Conservation (phyloP, 2,888 invertebrate genomes). For the Tridacna crocea region DNA sequence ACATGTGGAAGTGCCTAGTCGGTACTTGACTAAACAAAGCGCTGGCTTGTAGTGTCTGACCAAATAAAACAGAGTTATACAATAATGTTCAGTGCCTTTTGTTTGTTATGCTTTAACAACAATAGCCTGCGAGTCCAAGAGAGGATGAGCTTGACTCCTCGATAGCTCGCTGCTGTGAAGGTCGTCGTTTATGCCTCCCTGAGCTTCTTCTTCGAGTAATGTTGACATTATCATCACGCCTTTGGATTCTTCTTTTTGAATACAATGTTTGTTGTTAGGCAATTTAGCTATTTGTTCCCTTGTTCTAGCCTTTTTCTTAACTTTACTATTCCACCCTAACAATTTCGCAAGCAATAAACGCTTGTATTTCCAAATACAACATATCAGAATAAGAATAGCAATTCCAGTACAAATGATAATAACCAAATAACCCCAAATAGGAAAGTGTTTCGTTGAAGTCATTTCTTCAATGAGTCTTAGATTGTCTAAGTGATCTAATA, state of each 20-base stretch:
- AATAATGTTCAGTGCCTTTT: not conserved
- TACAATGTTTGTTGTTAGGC: not conserved
- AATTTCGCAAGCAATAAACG: not conserved
- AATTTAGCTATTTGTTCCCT: not conserved
- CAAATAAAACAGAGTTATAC: too few species aligned
- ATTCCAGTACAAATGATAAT: not conserved
- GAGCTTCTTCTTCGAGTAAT: not conserved
- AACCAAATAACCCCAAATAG: constrained; percentile 1
- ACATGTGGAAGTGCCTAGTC: not conserved
- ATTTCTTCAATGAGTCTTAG: not conserved
- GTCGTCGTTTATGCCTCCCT: not conserved
- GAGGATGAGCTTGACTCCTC: not conserved
- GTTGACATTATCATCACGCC: too few species aligned
- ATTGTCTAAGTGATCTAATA: not conserved
- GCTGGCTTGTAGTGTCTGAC: not conserved
- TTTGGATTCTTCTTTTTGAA: not conserved
- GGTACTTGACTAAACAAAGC: not conserved
- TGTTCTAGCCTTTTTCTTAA: constrained; percentile 4
- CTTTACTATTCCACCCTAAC: not conserved
- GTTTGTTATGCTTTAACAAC: not conserved
- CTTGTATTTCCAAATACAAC: not conserved
- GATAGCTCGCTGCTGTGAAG: not conserved
- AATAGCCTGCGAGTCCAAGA: not conserved
- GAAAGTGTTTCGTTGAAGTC: not conserved
- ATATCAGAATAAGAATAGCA: not conserved